These are phyloP conservation scores for Astreopora myriophthalma DNA, from an alignment of 64 coral and sea anemone genomes.

Conservation along the genomic window DNA sequence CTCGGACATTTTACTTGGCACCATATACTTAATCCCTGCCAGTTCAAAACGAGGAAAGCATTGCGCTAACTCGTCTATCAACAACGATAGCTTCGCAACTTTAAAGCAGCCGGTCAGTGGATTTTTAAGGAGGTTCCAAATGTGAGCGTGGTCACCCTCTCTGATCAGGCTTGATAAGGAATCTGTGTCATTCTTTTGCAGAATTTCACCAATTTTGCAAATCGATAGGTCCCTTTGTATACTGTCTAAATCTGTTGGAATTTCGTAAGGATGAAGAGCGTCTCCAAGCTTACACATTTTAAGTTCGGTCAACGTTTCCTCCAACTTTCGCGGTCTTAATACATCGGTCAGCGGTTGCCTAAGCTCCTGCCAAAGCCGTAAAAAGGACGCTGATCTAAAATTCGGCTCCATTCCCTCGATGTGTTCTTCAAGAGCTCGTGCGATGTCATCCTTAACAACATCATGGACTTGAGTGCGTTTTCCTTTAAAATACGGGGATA, in stretches of 20 bases:
- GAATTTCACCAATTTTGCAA: conserved; percentile 77
- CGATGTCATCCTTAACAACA: conserved; percentile 53
- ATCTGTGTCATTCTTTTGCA: not conserved
- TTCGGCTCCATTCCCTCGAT: conserved; percentile 93
- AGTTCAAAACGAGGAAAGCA: conserved; percentile 86
- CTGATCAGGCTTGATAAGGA: not conserved
- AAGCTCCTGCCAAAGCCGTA: conserved; percentile 74
- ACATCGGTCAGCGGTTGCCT: conserved; percentile 63
- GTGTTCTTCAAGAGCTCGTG: conserved; percentile 62
- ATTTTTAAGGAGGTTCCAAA: conserved; percentile 66
- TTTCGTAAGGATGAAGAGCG: not conserved
- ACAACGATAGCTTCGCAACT: conserved; percentile 39
- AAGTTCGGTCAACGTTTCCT: conserved; percentile 56
- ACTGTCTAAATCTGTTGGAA: conserved; percentile 29
- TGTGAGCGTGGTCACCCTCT: not conserved
- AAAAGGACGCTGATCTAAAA: conserved; percentile 83
- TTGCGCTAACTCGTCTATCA: conserved; percentile 67
- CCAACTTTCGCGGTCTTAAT: conserved; percentile 46
- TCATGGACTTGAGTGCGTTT: not conserved
- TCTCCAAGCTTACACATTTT: conserved; percentile 43
- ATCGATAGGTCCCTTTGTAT: conserved; percentile 70
- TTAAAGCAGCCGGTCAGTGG: conserved; percentile 70
- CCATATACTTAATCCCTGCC: conserved; percentile 72
- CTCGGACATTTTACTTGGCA: conserved; percentile 89
- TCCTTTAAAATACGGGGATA: conserved; percentile 46